Evolutionary conservation across 2,113 vertebrate genomes (phyloP), one percentile per base, ranked within the genome.

Genomic region (Synchiropus splendidus): DNA sequence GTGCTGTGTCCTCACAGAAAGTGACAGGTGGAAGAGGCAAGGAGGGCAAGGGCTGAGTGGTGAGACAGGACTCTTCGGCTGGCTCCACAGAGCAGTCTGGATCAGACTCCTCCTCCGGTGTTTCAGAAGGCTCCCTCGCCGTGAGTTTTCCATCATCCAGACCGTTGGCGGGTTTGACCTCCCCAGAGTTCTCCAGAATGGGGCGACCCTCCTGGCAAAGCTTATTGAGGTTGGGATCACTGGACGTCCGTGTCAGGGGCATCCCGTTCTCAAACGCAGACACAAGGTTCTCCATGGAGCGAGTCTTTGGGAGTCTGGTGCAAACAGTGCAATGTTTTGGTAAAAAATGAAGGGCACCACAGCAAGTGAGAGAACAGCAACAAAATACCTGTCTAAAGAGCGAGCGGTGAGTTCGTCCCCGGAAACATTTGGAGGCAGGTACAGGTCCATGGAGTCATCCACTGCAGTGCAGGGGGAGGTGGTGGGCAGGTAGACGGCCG

Each of bases 171-270:
- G 47, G 31, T 14, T 8, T 18, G 42, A 31, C 18, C 36, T 69
- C 70, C 1, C 84, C 78, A 2, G 58, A 57, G 12, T 30, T 64
- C 43, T 95, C 92, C 39, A 89, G 65, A 30, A 80, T 60, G 8
- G 72, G 64, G 40, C 88, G 83, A 39, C 76, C 86, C 15, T 96
- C 92, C 74, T 87, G 92, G 78, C 90, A 95, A 81, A 96, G 95
- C 80, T 98, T 92, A 54, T 98, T 98, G 58, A 98, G 85, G 76
- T 97, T 98, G 8, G 95, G 93, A 60, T 98, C 95, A n/a, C 95
- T 98, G 16, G 94, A 97, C 0, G 92, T 98, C 17, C 95, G 92
- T 0, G 90, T 93, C 58, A 98, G 77, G 0, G 90, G 80, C 40
- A 89, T 81, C 48, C 88, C 89, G 52, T 88, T 94, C 51, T 98